These are phyloP conservation scores for Polylopha cassiicola DNA, from an alignment of 2,888 invertebrate species.

Conservation along the genomic window DNA sequence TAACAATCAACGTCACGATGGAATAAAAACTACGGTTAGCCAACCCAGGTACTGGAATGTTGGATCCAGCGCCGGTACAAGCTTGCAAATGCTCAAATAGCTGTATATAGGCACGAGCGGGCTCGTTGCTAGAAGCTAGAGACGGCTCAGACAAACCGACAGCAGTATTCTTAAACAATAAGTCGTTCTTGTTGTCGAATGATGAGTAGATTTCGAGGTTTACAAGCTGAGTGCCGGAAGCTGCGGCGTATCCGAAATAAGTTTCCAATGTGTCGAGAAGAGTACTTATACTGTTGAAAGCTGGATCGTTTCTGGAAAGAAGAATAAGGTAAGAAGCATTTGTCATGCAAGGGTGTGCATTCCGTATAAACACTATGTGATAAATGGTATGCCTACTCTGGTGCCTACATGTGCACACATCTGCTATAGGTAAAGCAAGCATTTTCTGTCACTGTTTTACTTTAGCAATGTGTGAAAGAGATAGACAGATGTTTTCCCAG, in stretches of 20 bases:
- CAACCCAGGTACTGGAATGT: slow-evolving; percentile 29
- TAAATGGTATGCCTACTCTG: no score
- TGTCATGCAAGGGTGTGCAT: no score
- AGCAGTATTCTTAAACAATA: slow-evolving; percentile 80
- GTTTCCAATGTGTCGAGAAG: slow-evolving; percentile 67
- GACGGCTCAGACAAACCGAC: slow-evolving; percentile 71
- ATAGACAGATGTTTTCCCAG: no score
- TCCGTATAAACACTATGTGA: no score
- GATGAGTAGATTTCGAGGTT: slow-evolving; percentile 77
- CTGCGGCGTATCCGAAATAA: slow-evolving; percentile 71
- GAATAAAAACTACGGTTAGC: slow-evolving; percentile 43
- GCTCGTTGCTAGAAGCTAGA: slow-evolving; percentile 41
- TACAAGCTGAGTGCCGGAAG: slow-evolving; percentile 46
- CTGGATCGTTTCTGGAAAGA: slow-evolving; percentile 50
- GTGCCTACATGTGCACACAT: no score
- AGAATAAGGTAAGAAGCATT: neutral
- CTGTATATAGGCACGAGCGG: slow-evolving; percentile 76
- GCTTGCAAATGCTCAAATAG: slow-evolving; percentile 67
- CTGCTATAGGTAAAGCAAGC: neutral
- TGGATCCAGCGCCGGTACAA: slow-evolving; percentile 45
- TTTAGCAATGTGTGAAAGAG: no score
- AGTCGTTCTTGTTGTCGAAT: slow-evolving; percentile 70
- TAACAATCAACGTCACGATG: slow-evolving; percentile 39
- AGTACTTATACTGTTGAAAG: slow-evolving; percentile 46
- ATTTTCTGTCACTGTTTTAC: no score